Percentiles rank a stretch among this genome's conserved stretches.
Conservation (phyloP, 2,113 vertebrate species). For the Tupaia tana region DNA sequence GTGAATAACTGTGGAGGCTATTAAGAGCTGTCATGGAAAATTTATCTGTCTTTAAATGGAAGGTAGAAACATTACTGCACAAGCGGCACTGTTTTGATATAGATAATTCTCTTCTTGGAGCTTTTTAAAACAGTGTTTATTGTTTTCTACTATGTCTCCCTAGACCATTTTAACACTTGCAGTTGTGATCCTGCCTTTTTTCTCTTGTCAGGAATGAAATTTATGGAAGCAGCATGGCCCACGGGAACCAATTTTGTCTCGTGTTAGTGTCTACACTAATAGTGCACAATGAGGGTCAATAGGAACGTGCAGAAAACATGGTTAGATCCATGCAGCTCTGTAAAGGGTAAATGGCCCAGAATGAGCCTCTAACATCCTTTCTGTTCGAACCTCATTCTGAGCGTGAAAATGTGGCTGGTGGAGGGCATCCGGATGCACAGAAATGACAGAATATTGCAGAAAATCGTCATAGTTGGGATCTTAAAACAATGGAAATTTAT, state of each 20-base stretch:
- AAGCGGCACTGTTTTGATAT: conserved; percentile 42
- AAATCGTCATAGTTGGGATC: background rate
- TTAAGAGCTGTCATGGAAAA: conserved; percentile 83
- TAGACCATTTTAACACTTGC: conserved; percentile 50
- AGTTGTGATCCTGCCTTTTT: conserved; percentile 72
- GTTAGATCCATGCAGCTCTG: conserved; percentile 27
- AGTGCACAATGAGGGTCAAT: conserved; percentile 42
- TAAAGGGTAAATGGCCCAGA: background rate
- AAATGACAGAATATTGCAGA: background rate
- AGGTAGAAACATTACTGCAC: conserved; percentile 62
- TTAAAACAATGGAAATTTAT: background rate
- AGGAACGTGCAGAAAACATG: conserved; percentile 68
- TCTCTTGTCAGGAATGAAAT: conserved; percentile 81
- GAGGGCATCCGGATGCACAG: background rate
- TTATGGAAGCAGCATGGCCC: conserved; percentile 74
- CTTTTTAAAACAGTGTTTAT: conserved; percentile 81
- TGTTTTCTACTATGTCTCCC: conserved; percentile 79
- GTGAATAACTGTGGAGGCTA: conserved; percentile 78
- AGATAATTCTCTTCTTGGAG: conserved; percentile 80
- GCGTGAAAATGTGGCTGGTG: background rate
- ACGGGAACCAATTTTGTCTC: conserved; percentile 70
- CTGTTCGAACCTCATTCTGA: background rate
- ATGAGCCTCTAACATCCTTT: background rate
- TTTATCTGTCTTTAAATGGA: conserved; percentile 84
- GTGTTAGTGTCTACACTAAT: conserved; percentile 56